phyloP scores from a whole-genome alignment of 1,140 invertebrate genomes.

The Bombus huntii region DNA sequence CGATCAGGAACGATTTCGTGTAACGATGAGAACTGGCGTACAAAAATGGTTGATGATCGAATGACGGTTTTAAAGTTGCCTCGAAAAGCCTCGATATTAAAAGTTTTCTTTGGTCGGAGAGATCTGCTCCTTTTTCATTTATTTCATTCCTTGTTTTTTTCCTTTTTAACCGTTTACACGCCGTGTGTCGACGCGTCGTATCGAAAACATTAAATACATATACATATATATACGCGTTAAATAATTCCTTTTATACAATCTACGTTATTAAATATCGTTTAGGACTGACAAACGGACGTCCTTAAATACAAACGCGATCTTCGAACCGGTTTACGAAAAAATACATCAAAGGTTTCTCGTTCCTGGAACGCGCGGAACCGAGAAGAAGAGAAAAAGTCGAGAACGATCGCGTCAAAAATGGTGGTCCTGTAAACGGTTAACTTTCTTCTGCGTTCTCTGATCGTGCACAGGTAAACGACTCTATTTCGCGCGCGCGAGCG shows the following conservation, averaged over 20 bases:
- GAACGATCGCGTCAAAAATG: neutral
- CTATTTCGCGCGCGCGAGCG: too few species aligned
- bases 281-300: neutral
- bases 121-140: neutral
- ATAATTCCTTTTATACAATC: neutral
- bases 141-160: neutral
- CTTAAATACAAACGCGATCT: neutral
- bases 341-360: neutral
- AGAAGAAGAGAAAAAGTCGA: conserved; percentile 5
- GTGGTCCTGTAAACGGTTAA: conserved; percentile 35
- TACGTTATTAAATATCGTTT: conserved; percentile 24
- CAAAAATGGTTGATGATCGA: conserved; percentile 7
- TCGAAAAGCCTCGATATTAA: conserved; percentile 26
- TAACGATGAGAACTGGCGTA: neutral
- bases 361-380: neutral
- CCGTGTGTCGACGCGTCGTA: neutral
- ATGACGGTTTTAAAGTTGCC: neutral
- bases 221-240: conserved; percentile 13
- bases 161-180: conserved; percentile 22
- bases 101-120: conserved; percentile 9
- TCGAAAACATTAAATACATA: conserved; percentile 27
- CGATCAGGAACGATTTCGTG: neutral
- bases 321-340: neutral
- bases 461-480: neutral
- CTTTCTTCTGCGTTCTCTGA: neutral